Percentiles rank a stretch among this genome's conserved stretches.
These are phyloP conservation scores for Lates japonicus DNA, from an alignment of 2,797 vertebrate genomes.

Conservation along the genomic window DNA sequence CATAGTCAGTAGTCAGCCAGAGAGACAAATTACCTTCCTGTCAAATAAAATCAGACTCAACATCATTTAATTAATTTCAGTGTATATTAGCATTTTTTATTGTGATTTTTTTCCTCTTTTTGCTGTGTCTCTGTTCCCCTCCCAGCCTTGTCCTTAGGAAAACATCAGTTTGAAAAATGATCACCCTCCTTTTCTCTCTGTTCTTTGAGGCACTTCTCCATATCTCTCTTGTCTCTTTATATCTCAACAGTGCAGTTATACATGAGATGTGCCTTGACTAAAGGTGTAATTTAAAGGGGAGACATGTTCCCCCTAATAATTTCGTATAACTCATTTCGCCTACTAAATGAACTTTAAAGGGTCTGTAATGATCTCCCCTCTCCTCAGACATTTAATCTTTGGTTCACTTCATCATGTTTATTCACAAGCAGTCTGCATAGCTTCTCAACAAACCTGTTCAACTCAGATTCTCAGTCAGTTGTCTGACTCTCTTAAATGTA, in stretches of 20 bases:
- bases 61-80: constrained; percentile 93
- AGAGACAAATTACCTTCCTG: constrained; percentile 93
- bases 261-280: constrained; percentile 31
- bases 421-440: background rate
- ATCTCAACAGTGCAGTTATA: constrained; percentile 27
- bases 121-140: constrained; percentile 39
- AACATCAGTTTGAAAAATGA: constrained; percentile 71
- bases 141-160: constrained; percentile 59
- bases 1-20: constrained; percentile 80
- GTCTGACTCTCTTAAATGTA: background rate
- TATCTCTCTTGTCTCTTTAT: constrained; percentile 33
- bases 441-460: background rate
- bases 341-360: background rate
- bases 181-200: constrained; percentile 28
- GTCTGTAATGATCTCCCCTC: background rate
- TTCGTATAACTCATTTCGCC: background rate
- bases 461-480: background rate
- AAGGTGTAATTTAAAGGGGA: constrained; percentile 30
- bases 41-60: constrained; percentile 92
- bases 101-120: constrained; percentile 67
- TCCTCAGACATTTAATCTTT: background rate
- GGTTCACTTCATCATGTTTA: background rate
- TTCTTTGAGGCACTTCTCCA: constrained; percentile 32
- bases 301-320: background rate
- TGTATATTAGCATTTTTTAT: constrained; percentile 82